A percentile compares a stretch with the other conserved stretches of the same genome.
Evolutionary conservation across 1,140 invertebrate genomes (phyloP).

Genomic region (Andrena cerasifolii): DNA sequence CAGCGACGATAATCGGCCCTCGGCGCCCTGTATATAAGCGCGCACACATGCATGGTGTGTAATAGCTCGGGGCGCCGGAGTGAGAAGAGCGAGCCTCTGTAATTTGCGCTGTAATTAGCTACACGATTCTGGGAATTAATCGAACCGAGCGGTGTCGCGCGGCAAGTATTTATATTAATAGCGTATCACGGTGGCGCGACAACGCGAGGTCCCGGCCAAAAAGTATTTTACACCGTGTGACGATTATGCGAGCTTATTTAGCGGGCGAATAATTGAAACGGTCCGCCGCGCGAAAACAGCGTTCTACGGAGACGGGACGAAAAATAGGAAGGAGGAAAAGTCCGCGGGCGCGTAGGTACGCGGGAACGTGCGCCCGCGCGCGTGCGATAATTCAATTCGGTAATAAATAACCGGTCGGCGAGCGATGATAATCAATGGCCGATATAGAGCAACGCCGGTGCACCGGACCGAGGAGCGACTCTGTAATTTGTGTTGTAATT

Average conservation of each 20-base stretch:
- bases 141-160: slow-evolving; percentile 40
- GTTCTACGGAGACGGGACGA: too few relatives aligned
- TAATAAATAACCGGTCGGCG: slow-evolving; percentile 32
- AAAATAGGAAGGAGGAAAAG: neutral
- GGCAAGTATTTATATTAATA: slow-evolving; percentile 48
- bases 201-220: neutral
- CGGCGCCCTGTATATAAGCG: neutral
- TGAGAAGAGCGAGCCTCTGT: slow-evolving; percentile 30
- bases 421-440: slow-evolving; percentile 51
- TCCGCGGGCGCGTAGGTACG: too few relatives aligned
- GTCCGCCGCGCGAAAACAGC: neutral
- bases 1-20: slow-evolving; percentile 51
- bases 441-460: slow-evolving; percentile 24
- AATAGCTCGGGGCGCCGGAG: slow-evolving; percentile 37
- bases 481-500: slow-evolving; percentile 63
- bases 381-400: slow-evolving; percentile 33
- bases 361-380: neutral
- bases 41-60: neutral
- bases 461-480: slow-evolving; percentile 38
- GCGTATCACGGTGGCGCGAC: neutral
- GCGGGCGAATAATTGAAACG: slow-evolving; percentile 35
- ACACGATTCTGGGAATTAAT: slow-evolving; percentile 50
- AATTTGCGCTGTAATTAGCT: slow-evolving; percentile 54
- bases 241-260: slow-evolving; percentile 25
- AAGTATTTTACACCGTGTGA: slow-evolving; percentile 9